Evolutionary conservation across 64 coral and sea anemone species (phyloP).

Genomic region (Trachythela sp.): DNA sequence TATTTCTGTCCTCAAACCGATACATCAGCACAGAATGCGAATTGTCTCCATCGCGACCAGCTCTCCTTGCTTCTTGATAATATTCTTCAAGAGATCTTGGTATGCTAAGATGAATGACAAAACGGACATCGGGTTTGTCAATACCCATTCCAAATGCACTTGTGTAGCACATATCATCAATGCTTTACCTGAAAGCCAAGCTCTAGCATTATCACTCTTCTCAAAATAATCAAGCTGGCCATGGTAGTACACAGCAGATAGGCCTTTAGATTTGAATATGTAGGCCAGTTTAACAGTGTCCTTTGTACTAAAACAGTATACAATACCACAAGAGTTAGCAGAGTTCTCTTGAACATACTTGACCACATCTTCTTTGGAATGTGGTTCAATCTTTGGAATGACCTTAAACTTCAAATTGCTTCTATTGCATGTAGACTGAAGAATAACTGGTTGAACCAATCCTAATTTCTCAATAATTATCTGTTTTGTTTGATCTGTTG

Average conservation of each 20-base stretch:
- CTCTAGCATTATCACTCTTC: slow-evolving; percentile 8
- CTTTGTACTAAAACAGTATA: slow-evolving; percentile 28
- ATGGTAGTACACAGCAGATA: slow-evolving; percentile 11
- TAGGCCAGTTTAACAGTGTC: slow-evolving; percentile 31
- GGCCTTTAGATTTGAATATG: background rate
- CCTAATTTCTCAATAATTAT: slow-evolving; percentile 2
- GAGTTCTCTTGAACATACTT: slow-evolving; percentile 24
- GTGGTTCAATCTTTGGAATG: background rate
- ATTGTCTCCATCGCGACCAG: background rate
- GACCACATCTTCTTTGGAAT: slow-evolving; percentile 15
- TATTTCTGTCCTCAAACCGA: background rate
- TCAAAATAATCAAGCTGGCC: slow-evolving; percentile 27
- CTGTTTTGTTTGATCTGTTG: background rate
- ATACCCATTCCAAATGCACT: slow-evolving; percentile 6
- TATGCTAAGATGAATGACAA: background rate
- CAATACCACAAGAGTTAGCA: background rate
- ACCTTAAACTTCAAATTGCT: background rate
- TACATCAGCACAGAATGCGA: background rate
- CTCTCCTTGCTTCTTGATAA: background rate
- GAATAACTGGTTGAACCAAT: background rate
- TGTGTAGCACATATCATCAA: slow-evolving; percentile 21
- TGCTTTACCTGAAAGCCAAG: slow-evolving; percentile 7
- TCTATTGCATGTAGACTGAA: background rate
- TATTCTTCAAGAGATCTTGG: background rate
- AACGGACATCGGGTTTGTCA: background rate